Conservation (phyloP, 2,888 invertebrate genomes). For the Clanis bilineata region DNA sequence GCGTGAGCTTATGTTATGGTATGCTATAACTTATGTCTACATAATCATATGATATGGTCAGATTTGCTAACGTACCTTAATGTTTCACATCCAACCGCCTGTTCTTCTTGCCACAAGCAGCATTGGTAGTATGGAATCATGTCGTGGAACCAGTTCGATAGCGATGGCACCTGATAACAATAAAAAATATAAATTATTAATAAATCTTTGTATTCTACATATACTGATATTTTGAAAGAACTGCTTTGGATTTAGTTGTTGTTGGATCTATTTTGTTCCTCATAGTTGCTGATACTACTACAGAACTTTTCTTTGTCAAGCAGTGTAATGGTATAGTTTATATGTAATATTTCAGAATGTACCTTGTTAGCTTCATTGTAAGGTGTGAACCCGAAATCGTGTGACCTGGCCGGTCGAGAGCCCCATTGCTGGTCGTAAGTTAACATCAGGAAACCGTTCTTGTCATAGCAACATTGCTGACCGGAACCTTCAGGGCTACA, state of each 20-base stretch:
- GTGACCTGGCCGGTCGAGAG: constrained; percentile 91
- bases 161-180: constrained; percentile 86
- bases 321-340: not conserved
- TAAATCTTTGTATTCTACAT: no score
- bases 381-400: constrained; percentile 95
- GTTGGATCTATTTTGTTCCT: no score
- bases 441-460: constrained; percentile 94
- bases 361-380: constrained; percentile 98
- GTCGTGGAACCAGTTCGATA: constrained; percentile 98
- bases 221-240: no score
- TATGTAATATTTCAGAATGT: not conserved
- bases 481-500: constrained; percentile 93
- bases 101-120: constrained; percentile 96
- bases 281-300: not conserved
- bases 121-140: constrained; percentile 97
- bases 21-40: constrained; percentile 8
- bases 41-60: not conserved
- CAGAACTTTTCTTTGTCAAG: not conserved
- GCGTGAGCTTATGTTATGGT: no score
- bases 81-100: constrained; percentile 96
- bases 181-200: not conserved
- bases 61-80: constrained; percentile 76
- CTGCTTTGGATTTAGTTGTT: no score
- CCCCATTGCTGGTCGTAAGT: constrained; percentile 98
- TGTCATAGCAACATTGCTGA: constrained; percentile 99